Evolutionary conservation across 92 coral and sea anemone species (phyloP), one percentile per base, ranked within the genome.

Genomic region (Epizoanthus fatuus): DNA sequence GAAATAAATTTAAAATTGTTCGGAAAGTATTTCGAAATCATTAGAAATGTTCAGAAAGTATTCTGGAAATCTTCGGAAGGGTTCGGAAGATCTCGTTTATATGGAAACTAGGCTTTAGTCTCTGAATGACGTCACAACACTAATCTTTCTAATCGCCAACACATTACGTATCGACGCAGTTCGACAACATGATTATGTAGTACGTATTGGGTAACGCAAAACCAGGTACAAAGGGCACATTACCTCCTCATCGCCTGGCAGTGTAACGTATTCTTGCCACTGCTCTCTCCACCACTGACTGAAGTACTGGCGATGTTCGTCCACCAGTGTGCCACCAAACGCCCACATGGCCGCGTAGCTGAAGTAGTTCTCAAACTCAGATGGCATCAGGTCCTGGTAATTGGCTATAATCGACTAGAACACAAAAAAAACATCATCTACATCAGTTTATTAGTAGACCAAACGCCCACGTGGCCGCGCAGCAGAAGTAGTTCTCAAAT

Each of bases 331-430:
- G 6, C 99, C 99, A 55, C 99, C 99, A 79, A 97, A 97, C 14
- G 99, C 97, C 99, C 99, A 97, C 92, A 97, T 95, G 69, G 99
- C 98, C 52, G 99, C 97, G 84, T 95, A 97, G 70, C 92, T 93
- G 92, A 97, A 97, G 66, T 97, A 91, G 86, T 95, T 95, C 74
- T 95, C 98, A 87, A 95, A 95, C 89, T 97, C 98, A 16, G 89
- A 75, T 5, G 98, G 96, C 90, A 95, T 93, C 72, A 97, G 75
- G 91, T 97, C 98, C 83, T 89, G 94, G 72, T 95, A 95, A 86
- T 93, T 93, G 47, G 92, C 88, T 67, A 95, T 92, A 64, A 94
- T 91, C 14, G 98, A 96, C 99, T 97, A 68, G 4, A 72, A 90
- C 19, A 74, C 17, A 75, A 59, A 19, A 14, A 42, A 39, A n/a